Conservation (phyloP, 2,797 vertebrate genomes). For the Myioborus miniatus region DNA sequence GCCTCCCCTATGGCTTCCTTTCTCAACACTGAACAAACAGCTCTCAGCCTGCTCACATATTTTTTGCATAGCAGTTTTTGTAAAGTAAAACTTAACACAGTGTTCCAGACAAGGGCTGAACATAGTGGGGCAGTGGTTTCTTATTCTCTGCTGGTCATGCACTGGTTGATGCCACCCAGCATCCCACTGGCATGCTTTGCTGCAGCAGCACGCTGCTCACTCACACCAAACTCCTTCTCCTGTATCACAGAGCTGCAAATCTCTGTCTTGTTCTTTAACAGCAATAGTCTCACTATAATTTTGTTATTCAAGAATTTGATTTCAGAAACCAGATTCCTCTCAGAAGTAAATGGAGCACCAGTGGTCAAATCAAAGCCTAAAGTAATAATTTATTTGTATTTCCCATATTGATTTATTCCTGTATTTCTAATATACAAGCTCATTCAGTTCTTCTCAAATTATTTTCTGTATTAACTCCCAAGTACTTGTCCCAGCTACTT, state of each 20-base stretch:
- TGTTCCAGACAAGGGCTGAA: neutral
- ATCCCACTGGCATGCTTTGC: neutral
- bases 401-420: neutral
- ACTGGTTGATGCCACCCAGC: neutral
- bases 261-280: neutral
- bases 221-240: neutral
- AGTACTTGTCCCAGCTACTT: neutral
- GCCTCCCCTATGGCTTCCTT: neutral
- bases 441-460: neutral
- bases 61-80: neutral
- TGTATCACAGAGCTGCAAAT: neutral
- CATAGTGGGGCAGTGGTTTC: neutral
- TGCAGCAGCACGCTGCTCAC: neutral
- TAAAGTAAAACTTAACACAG: neutral
- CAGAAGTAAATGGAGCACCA: neutral
- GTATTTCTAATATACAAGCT: neutral
- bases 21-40: neutral
- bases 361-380: neutral
- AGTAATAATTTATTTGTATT: neutral
- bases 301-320: neutral
- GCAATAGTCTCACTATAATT: neutral
- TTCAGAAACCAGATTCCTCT: neutral
- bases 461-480: neutral
- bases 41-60: neutral
- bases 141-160: neutral